Evolutionary conservation across 1,140 invertebrate genomes (phyloP), one percentile per base, ranked within the genome.

Genomic region (Paracyclopina nana): DNA sequence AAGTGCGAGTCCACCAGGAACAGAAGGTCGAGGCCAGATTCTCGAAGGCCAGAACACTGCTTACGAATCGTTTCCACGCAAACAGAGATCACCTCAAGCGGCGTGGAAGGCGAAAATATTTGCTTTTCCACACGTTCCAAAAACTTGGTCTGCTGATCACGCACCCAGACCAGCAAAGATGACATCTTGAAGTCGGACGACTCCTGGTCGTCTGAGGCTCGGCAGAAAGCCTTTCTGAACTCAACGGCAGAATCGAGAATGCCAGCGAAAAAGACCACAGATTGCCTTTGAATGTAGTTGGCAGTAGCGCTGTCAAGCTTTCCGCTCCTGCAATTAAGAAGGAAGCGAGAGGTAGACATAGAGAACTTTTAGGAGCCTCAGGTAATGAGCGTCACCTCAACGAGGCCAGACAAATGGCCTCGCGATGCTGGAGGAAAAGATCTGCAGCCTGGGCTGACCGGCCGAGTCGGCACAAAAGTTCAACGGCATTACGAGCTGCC

Each of bases 241-340:
- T 94, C 87, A 58, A 74, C 75, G 46, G 79, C 76, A 59, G 87
- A 86, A 61, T 91, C 82, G 52, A 74, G 74, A 52, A 94, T 73
- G 59, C 81, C 84, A 53, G 77, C 80, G 61, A 92, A 91, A 58
- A 90, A 88, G 4, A 88, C 77, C 53, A 77, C 76, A 50, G 79
- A 80, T 43, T 90, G 71, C 64, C 85, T 77, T n/a, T n/a, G n/a
- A n/a, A 91, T 76, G 59, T 91, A 94, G 43, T 76, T 72, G 6
- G 78, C 72, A 11, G 81, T 87, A 11, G 84, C 77, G 16, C 85
- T 84, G 66, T 91, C 86, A 48, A 82, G 70, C 62, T 87, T 86
- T 30, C 8, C 29, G 29, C n/a, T 30, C n/a, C 29, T 30, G n/a
- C n/a, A 30, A 30, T 9, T 30, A 9, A 30, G n/a, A 30, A n/a